Conservation (phyloP, 2,888 invertebrate genomes). For the Herminia tarsipennalis region DNA sequence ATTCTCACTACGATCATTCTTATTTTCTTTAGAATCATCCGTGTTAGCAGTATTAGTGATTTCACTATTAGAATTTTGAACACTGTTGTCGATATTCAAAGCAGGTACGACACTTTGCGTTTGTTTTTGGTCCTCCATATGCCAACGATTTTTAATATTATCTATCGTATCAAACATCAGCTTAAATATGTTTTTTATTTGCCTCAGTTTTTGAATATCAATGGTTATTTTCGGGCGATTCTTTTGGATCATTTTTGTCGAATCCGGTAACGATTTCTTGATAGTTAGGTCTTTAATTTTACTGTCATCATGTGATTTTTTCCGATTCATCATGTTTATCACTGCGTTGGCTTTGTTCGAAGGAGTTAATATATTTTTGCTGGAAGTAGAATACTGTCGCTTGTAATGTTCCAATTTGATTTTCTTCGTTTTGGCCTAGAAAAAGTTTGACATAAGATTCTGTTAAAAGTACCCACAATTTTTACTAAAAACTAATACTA, state of each 20-base stretch:
- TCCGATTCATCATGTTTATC: slow-evolving; percentile 45
- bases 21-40: slow-evolving; percentile 24
- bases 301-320: slow-evolving; percentile 43
- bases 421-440: slow-evolving; percentile 51
- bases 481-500: neutral
- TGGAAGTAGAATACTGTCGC: slow-evolving; percentile 53
- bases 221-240: no score
- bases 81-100: slow-evolving; percentile 35
- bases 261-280: slow-evolving; percentile 58
- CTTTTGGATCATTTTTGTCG: no score
- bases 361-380: slow-evolving; percentile 55
- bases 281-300: slow-evolving; percentile 20
- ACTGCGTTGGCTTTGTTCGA: slow-evolving; percentile 60
- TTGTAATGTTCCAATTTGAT: slow-evolving; percentile 48
- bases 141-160: no score
- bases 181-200: no score
- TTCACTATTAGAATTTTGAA: neutral
- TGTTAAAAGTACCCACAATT: neutral
- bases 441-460: slow-evolving; percentile 2
- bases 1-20: slow-evolving; percentile 30
- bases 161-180: no score
- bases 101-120: slow-evolving; percentile 54
- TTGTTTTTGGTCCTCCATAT: slow-evolving; percentile 53
- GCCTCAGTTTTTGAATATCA: no score
- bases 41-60: slow-evolving; percentile 26